Evolutionary conservation across 2,888 invertebrate species (phyloP).

Genomic region (Sylvicola cinctus): DNA sequence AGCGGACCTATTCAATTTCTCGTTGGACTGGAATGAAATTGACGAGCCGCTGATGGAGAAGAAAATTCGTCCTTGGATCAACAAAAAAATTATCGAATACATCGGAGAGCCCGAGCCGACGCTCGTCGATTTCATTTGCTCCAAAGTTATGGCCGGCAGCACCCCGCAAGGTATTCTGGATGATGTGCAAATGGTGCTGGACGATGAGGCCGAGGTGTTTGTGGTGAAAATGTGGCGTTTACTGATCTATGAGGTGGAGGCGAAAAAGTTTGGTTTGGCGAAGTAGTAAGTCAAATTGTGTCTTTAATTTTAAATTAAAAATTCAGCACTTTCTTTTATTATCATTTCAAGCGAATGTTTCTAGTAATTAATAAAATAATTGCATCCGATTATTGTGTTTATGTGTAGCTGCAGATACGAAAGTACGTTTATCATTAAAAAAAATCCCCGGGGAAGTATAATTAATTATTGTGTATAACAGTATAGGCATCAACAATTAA

Average conservation of each 20-base stretch:
- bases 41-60: constrained; percentile 71
- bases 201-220: constrained; percentile 99
- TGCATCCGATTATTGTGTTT: too few species aligned
- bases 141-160: constrained; percentile 86
- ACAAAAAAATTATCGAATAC: constrained; percentile 98
- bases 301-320: too few species aligned
- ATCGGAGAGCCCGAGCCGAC: constrained; percentile 98
- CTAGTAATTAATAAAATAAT: too few species aligned
- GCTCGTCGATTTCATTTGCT: constrained; percentile 97
- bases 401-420: too few species aligned
- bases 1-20: constrained; percentile 85
- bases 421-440: too few species aligned
- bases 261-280: constrained; percentile 82
- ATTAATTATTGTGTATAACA: too few species aligned
- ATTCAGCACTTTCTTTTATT: too few species aligned
- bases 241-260: constrained; percentile 97
- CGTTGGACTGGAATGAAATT: constrained; percentile 77
- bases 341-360: too few species aligned
- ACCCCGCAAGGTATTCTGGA: constrained; percentile 87
- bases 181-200: constrained; percentile 98
- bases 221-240: constrained; percentile 99
- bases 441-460: too few species aligned
- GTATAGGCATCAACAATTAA: too few species aligned
- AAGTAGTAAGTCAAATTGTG: too few species aligned
- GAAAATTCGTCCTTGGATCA: constrained; percentile 97